phyloP scores from a whole-genome alignment of 2,797 vertebrate species.

The Tokudaia muenninki region DNA sequence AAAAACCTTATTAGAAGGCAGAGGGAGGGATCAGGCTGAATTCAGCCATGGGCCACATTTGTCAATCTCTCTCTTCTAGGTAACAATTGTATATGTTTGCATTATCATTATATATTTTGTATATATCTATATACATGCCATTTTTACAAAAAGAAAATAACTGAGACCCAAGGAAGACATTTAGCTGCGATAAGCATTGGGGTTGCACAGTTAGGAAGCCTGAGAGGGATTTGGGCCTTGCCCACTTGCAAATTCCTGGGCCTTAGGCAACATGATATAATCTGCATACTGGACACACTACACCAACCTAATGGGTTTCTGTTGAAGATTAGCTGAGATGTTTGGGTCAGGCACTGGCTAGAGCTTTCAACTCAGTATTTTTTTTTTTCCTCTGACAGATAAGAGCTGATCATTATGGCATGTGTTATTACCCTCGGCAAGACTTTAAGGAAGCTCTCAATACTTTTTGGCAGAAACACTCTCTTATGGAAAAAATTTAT shows the following conservation, averaged over 20 bases:
- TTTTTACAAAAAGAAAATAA: not conserved
- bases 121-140: not conserved
- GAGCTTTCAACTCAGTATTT: not conserved
- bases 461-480: not conserved
- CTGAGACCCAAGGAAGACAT: not conserved
- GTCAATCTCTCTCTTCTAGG: not conserved
- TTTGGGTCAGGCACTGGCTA: not conserved
- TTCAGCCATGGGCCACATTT: not conserved
- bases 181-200: not conserved
- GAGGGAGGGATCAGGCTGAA: not conserved
- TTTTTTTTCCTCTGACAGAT: not conserved
- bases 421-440: not conserved
- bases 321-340: not conserved
- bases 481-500: constrained; percentile 23
- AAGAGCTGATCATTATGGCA: not conserved
- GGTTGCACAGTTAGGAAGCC: not conserved
- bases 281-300: not conserved
- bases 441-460: constrained; percentile 20
- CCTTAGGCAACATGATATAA: not conserved
- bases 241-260: not conserved
- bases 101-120: not conserved
- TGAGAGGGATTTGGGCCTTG: not conserved
- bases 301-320: not conserved
- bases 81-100: not conserved
- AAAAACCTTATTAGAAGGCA: not conserved